Percentiles rank a stretch among this genome's conserved stretches.
phyloP scores from a whole-genome alignment of 1,140 invertebrate species.

The Drosophila auraria region DNA sequence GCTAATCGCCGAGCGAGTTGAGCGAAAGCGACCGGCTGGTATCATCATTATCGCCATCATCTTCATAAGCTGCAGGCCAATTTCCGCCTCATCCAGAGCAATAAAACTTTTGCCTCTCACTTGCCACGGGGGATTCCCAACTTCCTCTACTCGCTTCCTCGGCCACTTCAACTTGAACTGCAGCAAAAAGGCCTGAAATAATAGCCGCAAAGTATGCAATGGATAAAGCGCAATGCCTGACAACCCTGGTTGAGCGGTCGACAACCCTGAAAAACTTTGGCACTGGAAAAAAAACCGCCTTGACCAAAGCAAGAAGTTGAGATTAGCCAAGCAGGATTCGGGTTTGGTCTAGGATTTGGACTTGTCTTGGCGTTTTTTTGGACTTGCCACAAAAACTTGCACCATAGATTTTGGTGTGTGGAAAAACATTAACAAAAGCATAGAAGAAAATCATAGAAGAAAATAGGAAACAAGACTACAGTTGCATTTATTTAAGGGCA shows the following conservation, averaged over 20 bases:
- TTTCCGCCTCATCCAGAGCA: conserved; percentile 47
- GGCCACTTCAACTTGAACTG: conserved; percentile 41
- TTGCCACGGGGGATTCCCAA: conserved; percentile 20
- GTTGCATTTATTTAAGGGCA: background rate
- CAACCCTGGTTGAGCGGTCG: conserved; percentile 19
- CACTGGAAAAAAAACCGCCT: conserved; percentile 2
- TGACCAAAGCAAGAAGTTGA: conserved; percentile 43
- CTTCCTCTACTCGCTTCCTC: conserved; percentile 27
- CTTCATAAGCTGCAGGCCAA: conserved; percentile 49
- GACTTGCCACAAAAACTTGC: conserved; percentile 58
- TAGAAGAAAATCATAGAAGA: background rate
- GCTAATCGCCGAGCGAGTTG: background rate
- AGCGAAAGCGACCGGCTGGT: background rate
- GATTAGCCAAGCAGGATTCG: conserved; percentile 25
- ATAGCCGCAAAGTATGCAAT: conserved; percentile 74
- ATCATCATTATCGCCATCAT: conserved; percentile 15
- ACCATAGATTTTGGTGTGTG: conserved; percentile 40
- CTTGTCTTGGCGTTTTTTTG: background rate
- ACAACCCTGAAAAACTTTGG: conserved; percentile 33
- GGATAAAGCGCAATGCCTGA: conserved; percentile 40
- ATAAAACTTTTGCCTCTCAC: conserved; percentile 58
- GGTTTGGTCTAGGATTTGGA: conserved; percentile 26
- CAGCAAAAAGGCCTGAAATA: conserved; percentile 52
- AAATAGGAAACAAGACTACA: background rate
- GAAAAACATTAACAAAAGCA: conserved; percentile 20